Evolutionary conservation across 2,888 invertebrate genomes (phyloP), one percentile per base, ranked within the genome.

Genomic region (Lutraria lutraria): DNA sequence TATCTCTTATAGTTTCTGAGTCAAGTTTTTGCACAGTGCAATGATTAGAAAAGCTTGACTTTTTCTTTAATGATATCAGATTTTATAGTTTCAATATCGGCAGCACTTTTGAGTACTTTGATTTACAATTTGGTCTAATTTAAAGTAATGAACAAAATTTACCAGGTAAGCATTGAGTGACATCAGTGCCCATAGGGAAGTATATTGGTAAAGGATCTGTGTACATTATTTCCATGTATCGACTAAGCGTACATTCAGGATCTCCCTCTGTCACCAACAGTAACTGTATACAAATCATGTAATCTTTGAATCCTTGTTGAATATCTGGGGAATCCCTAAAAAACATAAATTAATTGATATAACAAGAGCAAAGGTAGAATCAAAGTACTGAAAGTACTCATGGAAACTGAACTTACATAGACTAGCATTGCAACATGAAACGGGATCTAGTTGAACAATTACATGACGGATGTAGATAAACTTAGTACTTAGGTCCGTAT

Each of bases 141-240:
- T 53, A 12, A 15, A 53, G 53, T 12, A 53, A 53, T n/a, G 15
- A 12, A 53, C 15, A 53, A 15, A 15, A 8, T 53, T 81, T 53
- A 81, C 81, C 54, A 53, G 34, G 13, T 81, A 81, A 25, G 34
- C 81, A 81, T 1, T 52, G 25, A 12, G 0, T 81, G n/a, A 31
- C 16, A n/a, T 81, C 13, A 29, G 53, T 53, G 1, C 43, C 54
- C 13, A 12, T 53, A 1, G 53, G 21, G 25, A 81, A 81, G 52
- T n/a, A 81, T 21, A 81, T 3, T 2, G 81, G 81, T n/a, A 81
- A 19, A n/a, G 81, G 81, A 53, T 81, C 81, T 53, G 81, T 53
- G 0, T 21, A 0, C 16, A 81, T 81, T 8, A 81, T n/a, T 52
- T 53, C 53, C 0, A 81, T 13, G n/a, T 53, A 81, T 53, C 0